Base-by-base conservation (phyloP, 2,113 vertebrate species). In the Eira barbara region DNA sequence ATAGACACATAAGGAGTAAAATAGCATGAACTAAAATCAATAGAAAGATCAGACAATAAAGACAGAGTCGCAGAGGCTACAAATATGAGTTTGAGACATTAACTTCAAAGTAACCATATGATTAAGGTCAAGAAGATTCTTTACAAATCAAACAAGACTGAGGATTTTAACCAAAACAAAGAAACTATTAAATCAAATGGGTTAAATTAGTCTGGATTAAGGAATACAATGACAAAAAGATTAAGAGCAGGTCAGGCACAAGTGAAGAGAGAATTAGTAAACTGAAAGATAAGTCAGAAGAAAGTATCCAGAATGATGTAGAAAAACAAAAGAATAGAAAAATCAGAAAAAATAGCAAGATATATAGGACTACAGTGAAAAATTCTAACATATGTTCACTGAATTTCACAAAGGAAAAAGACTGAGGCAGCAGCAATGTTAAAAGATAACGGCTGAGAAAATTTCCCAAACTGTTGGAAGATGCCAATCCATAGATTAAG, bases 251-350 rank as follows among this genome's bases (percentile, higher is more conserved):
- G 57, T 80, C 31, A 80, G 63, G 89, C 25, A 78, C 4, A 78
- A 76, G 13, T 82, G 36, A 52, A 89, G 71, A 71, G 4, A 93
- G 31, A 95, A 86, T 42, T 93, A 73, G 36, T 91, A 73, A 93
- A 81, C 27, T 65, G 3, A 90, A 97, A 97, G 52, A 13, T 74
- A 93, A 31, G 34, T 39, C 45, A 57, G 8, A 80, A 92, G 42
- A 49, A 94, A 74, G 17, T 89, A 39, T 34, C 45, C 52, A 97
- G 80, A 95, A 90, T 85, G 11, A 84, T 95, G 45, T 39, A 57
- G 20, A 39, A 59, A 74, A 89, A 47, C 34, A 71, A 61, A 71
- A 61, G 71, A 89, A 71, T 34, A 81, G 25, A 89, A 83, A 88
- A 88, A 23, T 83, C 34, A 45, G 61, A 73, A 93, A 71, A 85